Conservation (phyloP, 1,140 invertebrate species). For the Caenorhabditis tropicalis region DNA sequence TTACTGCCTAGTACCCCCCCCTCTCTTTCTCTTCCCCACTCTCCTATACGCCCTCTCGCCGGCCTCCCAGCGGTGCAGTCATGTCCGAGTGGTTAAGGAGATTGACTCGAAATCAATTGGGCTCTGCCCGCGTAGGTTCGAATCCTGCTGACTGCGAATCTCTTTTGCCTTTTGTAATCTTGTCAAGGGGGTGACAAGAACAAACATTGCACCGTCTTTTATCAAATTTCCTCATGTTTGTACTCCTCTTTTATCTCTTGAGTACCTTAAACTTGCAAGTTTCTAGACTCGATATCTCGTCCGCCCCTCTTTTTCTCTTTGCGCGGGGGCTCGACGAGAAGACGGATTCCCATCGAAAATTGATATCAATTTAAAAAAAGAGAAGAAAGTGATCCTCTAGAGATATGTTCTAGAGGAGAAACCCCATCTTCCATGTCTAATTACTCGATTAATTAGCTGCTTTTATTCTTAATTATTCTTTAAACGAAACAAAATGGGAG, state of each 20-base stretch:
- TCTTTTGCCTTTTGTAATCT: not conserved
- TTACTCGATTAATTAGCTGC: constrained; percentile 36
- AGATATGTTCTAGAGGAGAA: not conserved
- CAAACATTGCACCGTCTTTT: not conserved
- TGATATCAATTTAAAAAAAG: not conserved
- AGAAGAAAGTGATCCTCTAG: constrained; percentile 13
- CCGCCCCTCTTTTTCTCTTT: not conserved
- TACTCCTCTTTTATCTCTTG: not conserved
- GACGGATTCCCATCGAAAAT: not conserved
- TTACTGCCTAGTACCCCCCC: too few species aligned
- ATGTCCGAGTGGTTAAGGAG: constrained; percentile 60
- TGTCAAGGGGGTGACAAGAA: not conserved
- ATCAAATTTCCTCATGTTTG: not conserved
- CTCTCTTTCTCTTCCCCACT: not conserved
- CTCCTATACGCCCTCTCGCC: not conserved
- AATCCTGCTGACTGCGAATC: too few species aligned
- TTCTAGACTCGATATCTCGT: not conserved
- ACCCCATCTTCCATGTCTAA: not conserved
- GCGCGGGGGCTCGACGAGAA: too few species aligned
- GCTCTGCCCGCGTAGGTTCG: constrained; percentile 63
- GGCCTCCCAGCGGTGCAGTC: constrained; percentile 1
- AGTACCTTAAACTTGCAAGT: constrained; percentile 17
- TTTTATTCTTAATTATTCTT: too few species aligned
- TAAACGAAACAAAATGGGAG: constrained; percentile 4
- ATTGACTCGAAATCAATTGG: constrained; percentile 61